Conservation (phyloP, 2,888 invertebrate species). For the Ophonus ardosiacus region DNA sequence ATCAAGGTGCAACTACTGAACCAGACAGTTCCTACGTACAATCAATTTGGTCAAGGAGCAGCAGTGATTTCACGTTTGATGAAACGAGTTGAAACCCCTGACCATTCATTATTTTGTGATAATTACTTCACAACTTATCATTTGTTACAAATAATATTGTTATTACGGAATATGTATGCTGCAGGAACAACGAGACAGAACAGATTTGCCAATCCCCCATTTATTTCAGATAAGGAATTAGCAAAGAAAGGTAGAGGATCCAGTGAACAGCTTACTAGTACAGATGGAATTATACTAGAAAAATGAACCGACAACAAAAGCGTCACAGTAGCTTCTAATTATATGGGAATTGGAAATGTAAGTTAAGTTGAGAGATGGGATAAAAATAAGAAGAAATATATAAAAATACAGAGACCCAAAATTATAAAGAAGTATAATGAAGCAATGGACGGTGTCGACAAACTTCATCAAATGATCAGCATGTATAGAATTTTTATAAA, state of each 20-base stretch:
- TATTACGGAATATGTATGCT: slow-evolving; percentile 27
- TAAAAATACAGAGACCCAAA: slow-evolving; percentile 67
- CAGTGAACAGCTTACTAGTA: slow-evolving; percentile 65
- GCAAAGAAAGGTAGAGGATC: slow-evolving; percentile 64
- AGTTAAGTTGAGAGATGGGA: slow-evolving; percentile 67
- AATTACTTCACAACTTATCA: slow-evolving; percentile 66
- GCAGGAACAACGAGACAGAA: slow-evolving; percentile 54
- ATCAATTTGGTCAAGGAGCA: slow-evolving; percentile 65
- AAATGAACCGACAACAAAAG: slow-evolving; percentile 68
- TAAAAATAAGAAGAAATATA: slow-evolving; percentile 66
- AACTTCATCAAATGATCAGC: no score
- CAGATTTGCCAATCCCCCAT: no score
- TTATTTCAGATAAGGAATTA: slow-evolving; percentile 65
- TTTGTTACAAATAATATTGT: slow-evolving; percentile 66
- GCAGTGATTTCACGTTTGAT: slow-evolving; percentile 62
- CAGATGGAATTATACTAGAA: slow-evolving; percentile 65
- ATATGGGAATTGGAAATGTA: slow-evolving; percentile 65
- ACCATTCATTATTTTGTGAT: slow-evolving; percentile 58
- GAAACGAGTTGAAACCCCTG: slow-evolving; percentile 54
- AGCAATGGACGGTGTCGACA: slow-evolving; percentile 59
- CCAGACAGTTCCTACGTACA: slow-evolving; percentile 54
- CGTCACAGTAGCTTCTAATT: slow-evolving; percentile 67
- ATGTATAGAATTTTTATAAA: no score
- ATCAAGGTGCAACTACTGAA: slow-evolving; percentile 67
- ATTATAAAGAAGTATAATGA: slow-evolving; percentile 69